Base-by-base conservation (phyloP, 2,888 invertebrate species). In the Unio delphinus region DNA sequence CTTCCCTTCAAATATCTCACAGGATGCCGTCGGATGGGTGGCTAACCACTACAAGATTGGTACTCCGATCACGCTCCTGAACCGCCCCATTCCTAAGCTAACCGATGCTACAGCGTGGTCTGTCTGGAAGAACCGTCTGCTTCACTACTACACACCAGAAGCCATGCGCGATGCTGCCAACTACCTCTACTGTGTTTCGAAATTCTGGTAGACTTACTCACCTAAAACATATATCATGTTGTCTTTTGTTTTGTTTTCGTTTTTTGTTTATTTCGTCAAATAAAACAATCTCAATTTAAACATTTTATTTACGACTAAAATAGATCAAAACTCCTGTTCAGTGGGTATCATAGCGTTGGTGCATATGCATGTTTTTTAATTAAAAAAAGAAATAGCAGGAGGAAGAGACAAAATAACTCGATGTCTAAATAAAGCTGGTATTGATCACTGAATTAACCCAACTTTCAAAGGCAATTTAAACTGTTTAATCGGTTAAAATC, bases 1-100 rank as follows among this genome's bases (percentile, higher is more conserved):
- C 2, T 45, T 45, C 45, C 45, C 11, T 15, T 15, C 45, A 45
- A 45, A 45, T 45, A 45, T 45, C 45, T 65, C 64, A 23, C 67
- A 76, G 76, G 70, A 73, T 54, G 81, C 79, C 4, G 84, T 84
- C 1, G 55, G 60, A 5, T 85, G 84, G 84, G 81, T 85, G 4
- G 84, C 84, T 15, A 74, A 82, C 61, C 86, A 86, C 68, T 86
- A 85, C 74, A 79, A 81, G 67, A 75, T 73, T 3, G 86, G 86
- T 17, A 86, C 86, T 28, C 86, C 86, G 6, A 86, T 86, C 66
- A 85, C 86, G 6, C 77, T 86, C 20, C 78, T 86, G n/a, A 78
- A 84, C 74, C 75, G 86, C 11, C 83, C 85, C 1, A 83, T 86
- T 30, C 84, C 85, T 0, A 86, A 86, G 68, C 79, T 86, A 45